Base-by-base conservation (phyloP, 92 coral and sea anemone species). In the Desmophyllum pertusum region DNA sequence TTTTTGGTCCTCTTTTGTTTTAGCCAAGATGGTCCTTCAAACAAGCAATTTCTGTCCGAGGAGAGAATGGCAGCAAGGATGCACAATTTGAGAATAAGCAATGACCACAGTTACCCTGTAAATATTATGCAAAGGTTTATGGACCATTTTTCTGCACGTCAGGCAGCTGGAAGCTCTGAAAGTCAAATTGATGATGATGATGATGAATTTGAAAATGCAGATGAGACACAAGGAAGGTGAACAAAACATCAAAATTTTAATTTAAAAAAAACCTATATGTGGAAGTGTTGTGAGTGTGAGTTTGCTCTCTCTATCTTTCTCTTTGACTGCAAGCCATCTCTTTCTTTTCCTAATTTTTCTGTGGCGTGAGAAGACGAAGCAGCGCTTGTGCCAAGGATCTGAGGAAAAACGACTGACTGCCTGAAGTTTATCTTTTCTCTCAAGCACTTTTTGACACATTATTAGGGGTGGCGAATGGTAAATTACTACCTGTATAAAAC, bases 11-110 rank as follows among this genome's bases (percentile, higher is more conserved):
- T 53, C 21, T 25, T 37, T 41, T 37, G 21, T 70, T 90, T 36
- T 30, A 90, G 93, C 27, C 70, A 80, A 25, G 73, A 81, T 55
- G 88, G 92, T 53, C 93, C 93, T 59, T 81, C 95, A 65, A 80
- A 87, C 43, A 97, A 97, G 80, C 95, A 89, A 48, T 84, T 84
- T 29, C 87, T 97, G 27, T 92, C 98, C 30, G 99, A 95, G 55
- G 98, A 94, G 75, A 91, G 85, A 84, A 97, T 97, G 99, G 98
- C 99, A 13, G 98, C 98, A 82, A 90, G 91, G 83, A 94, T 97
- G 98, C 92, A 97, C 90, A 92, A 93, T 69, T 87, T 97, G 52
- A 78, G 89, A 73, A 97, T 97, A 59, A 94, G 95, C 70, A 94
- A 72, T 76, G 97, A 97, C 83, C 97, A 92, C 81, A 89, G 68